Evolutionary conservation across 2,888 invertebrate species (phyloP).

Genomic region (Cepaea hortensis): DNA sequence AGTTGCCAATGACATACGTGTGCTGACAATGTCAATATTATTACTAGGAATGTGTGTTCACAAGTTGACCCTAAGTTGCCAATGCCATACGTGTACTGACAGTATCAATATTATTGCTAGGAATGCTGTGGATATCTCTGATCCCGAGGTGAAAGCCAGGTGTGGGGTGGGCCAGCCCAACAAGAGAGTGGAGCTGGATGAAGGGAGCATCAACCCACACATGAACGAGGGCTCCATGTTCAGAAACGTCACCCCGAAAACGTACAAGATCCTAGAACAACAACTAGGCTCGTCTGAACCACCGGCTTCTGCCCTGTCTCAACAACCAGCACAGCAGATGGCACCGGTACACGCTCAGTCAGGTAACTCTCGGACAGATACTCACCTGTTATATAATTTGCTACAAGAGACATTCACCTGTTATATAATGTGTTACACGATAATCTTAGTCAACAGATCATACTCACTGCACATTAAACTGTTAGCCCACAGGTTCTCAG

Average conservation of each 20-base stretch:
- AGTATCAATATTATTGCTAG: conserved; percentile 44
- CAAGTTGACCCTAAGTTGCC: too few species aligned
- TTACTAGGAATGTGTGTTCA: too few species aligned
- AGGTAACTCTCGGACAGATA: conserved; percentile 1
- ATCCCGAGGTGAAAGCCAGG: conserved; percentile 48
- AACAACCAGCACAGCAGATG: conserved; percentile 39
- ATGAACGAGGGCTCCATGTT: conserved; percentile 68
- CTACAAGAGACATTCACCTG: too few species aligned
- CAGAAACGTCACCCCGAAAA: conserved; percentile 73
- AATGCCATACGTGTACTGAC: neutral
- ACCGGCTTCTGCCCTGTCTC: conserved; percentile 26
- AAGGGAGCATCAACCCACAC: conserved; percentile 60
- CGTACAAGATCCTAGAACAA: conserved; percentile 72
- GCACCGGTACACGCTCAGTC: conserved; percentile 30
- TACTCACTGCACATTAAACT: too few species aligned
- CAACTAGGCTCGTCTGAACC: conserved; percentile 58
- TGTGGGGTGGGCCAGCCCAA: conserved; percentile 40
- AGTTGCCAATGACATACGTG: too few species aligned
- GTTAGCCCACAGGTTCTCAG: too few species aligned
- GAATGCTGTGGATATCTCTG: conserved; percentile 52
- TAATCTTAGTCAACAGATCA: too few species aligned
- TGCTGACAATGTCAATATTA: too few species aligned
- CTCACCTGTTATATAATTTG: too few species aligned
- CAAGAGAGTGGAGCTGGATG: conserved; percentile 58
- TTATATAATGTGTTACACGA: too few species aligned